Evolutionary conservation across 2,888 invertebrate genomes (phyloP).

Genomic region (Chymomyza caudatula): DNA sequence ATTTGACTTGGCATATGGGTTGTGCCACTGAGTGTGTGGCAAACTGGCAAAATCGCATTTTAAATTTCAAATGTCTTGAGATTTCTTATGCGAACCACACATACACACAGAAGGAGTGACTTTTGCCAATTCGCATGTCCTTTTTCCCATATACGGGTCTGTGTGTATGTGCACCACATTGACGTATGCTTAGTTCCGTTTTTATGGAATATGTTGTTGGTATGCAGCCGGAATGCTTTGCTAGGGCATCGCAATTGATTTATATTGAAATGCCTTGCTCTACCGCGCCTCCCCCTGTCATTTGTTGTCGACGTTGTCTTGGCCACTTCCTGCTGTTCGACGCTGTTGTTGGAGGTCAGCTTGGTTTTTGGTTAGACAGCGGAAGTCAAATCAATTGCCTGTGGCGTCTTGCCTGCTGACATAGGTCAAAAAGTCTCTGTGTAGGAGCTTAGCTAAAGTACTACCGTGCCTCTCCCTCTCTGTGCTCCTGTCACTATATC

Average conservation of each 20-base stretch:
- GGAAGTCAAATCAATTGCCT: slow-evolving; percentile 67
- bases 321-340: slow-evolving; percentile 12
- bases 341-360: slow-evolving; percentile 27
- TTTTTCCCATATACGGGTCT: slow-evolving; percentile 7
- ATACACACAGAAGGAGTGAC: neutral
- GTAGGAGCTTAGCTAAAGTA: slow-evolving; percentile 34
- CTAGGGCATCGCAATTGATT: slow-evolving; percentile 66
- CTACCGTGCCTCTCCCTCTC: neutral
- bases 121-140: slow-evolving; percentile 52
- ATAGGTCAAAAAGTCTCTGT: slow-evolving; percentile 36
- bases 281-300: no score
- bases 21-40: slow-evolving; percentile 20
- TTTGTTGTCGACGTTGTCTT: slow-evolving; percentile 33
- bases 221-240: slow-evolving; percentile 46
- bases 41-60: slow-evolving; percentile 62
- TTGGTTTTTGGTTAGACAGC: slow-evolving; percentile 27
- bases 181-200: slow-evolving; percentile 66
- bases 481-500: neutral
- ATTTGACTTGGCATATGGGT: slow-evolving; percentile 77
- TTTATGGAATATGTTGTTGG: slow-evolving; percentile 36
- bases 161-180: slow-evolving; percentile 44
- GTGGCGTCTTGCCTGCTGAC: slow-evolving; percentile 24
- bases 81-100: slow-evolving; percentile 56
- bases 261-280: slow-evolving; percentile 72
- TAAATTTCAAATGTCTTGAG: slow-evolving; percentile 74